Evolutionary conservation across 2,888 invertebrate species (phyloP).

Genomic region (Zonitis immaculata): DNA sequence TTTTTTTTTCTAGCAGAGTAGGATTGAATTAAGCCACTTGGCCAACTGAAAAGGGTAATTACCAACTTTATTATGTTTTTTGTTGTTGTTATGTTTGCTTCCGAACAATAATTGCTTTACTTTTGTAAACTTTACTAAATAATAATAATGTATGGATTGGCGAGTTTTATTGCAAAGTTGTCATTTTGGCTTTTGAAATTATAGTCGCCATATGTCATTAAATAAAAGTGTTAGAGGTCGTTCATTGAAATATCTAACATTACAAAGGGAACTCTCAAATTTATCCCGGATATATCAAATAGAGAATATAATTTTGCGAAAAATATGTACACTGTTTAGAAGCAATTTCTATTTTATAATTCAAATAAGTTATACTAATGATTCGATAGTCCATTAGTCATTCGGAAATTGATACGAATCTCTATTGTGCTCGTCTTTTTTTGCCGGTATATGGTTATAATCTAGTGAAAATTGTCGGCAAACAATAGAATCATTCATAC

Average conservation of each 20-base stretch:
- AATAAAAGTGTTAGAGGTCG: constrained; percentile 12
- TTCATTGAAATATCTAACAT: constrained; percentile 12
- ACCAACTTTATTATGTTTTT: too few relatives aligned
- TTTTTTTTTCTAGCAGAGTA: too few relatives aligned
- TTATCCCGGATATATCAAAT: constrained; percentile 21
- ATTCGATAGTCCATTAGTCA: constrained; percentile 6
- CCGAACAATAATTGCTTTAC: not conserved
- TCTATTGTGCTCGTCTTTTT: constrained; percentile 1
- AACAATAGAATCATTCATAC: constrained; percentile 10
- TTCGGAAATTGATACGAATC: not conserved
- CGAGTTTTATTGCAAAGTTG: too few relatives aligned
- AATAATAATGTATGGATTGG: too few relatives aligned
- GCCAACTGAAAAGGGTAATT: not conserved
- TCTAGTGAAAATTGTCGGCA: constrained; percentile 1
- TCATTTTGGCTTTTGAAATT: constrained; percentile 1
- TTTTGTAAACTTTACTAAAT: not conserved
- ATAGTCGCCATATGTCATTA: constrained; percentile 7
- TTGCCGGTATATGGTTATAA: too few relatives aligned
- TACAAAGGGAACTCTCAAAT: constrained; percentile 10
- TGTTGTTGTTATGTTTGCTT: not conserved
- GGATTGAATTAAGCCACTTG: not conserved
- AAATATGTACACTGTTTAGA: constrained; percentile 20
- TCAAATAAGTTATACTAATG: not conserved
- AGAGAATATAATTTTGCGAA: constrained; percentile 14
- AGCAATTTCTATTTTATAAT: not conserved